Evolutionary conservation across 2,888 invertebrate species (phyloP).

Genomic region (Nomada ferruginata): DNA sequence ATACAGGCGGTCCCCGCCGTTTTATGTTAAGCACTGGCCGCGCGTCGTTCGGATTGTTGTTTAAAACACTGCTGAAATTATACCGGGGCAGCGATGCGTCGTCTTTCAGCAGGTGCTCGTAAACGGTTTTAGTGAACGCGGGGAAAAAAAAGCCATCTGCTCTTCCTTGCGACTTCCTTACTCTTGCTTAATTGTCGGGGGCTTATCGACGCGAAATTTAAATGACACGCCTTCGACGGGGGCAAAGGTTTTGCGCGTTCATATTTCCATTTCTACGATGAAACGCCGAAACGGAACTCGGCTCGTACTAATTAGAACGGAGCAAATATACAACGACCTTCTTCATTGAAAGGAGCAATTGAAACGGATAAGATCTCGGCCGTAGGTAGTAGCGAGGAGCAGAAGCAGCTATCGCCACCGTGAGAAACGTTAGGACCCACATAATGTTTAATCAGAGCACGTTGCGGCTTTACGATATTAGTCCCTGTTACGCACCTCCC

Average conservation of each 20-base stretch:
- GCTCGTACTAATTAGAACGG: conserved; percentile 27
- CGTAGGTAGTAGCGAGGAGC: conserved; percentile 27
- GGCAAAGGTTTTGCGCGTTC: background rate
- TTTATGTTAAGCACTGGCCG: conserved; percentile 52
- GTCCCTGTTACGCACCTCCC: conserved; percentile 74
- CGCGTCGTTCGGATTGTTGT: conserved; percentile 46
- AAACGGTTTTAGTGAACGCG: conserved; percentile 33
- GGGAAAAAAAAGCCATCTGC: background rate
- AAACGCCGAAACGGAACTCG: background rate
- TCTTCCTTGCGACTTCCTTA: background rate
- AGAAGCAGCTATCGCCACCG: conserved; percentile 55
- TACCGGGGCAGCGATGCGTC: background rate
- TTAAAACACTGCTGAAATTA: conserved; percentile 44
- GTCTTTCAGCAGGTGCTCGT: background rate
- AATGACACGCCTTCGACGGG: background rate
- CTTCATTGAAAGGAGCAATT: conserved; percentile 58
- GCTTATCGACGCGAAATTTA: conserved; percentile 5
- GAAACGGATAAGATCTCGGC: conserved; percentile 53
- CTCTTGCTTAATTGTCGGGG: background rate
- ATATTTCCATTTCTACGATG: background rate
- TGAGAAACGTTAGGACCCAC: conserved; percentile 79
- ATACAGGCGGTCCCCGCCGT: conserved; percentile 6
- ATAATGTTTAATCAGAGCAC: conserved; percentile 84
- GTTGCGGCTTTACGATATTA: conserved; percentile 84
- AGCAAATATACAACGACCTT: conserved; percentile 13